Conservation (phyloP, 1,140 invertebrate species). For the Marisa cornuarietis region DNA sequence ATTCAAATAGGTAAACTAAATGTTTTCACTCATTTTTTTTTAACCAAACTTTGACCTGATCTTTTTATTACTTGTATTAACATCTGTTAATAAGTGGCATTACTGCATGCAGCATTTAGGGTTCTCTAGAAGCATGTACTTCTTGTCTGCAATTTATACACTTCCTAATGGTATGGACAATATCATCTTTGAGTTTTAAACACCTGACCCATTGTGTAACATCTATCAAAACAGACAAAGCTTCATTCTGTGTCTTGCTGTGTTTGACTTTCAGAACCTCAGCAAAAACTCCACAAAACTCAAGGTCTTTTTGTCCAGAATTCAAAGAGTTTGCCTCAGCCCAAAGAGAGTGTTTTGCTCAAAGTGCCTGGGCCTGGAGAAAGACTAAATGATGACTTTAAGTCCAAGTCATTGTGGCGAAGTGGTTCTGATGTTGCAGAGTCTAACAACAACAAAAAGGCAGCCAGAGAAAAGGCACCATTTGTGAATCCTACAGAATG, state of each 20-base stretch:
- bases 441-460: neutral
- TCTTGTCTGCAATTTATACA: no score
- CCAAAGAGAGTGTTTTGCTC: neutral
- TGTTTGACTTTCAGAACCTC: neutral
- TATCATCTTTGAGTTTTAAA: no score
- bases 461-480: neutral
- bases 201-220: no score
- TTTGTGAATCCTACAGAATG: slow-evolving; percentile 1
- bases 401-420: neutral
- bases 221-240: no score
- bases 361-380: neutral
- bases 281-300: neutral
- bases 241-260: neutral
- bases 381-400: neutral
- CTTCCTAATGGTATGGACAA: no score
- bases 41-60: no score
- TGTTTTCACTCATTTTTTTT: no score
- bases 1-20: no score
- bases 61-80: no score
- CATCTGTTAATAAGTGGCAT: no score
- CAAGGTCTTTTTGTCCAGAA: neutral
- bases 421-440: neutral
- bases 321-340: neutral
- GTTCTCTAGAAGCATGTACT: no score
- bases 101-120: no score